A percentile compares a stretch with the other conserved stretches of the same genome.
Conservation (phyloP, 2,113 vertebrate species). For the Oreochromis spilurus region DNA sequence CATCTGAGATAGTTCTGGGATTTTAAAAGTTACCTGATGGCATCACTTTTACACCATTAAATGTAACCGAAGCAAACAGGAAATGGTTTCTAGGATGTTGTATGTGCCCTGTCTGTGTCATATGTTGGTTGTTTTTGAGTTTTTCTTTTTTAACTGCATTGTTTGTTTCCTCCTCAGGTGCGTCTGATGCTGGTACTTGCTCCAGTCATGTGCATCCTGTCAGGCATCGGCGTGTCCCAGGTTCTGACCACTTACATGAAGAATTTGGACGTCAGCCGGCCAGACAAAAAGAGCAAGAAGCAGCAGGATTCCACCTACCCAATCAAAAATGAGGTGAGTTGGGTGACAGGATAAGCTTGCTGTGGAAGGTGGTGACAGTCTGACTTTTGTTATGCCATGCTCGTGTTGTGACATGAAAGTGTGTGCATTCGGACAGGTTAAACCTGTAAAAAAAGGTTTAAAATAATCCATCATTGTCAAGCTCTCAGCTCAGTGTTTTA, state of each 20-base stretch:
- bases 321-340: constrained; percentile 90
- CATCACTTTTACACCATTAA: accelerated
- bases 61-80: not conserved
- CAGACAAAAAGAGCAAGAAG: constrained; percentile 94
- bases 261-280: constrained; percentile 94
- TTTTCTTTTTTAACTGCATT: not conserved
- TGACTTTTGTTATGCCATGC: not conserved
- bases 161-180: constrained; percentile 70
- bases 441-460: not conserved
- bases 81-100: not conserved
- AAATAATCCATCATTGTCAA: not conserved
- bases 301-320: constrained; percentile 96
- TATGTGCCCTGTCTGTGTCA: not conserved
- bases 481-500: not conserved
- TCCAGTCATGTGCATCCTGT: constrained; percentile 98
- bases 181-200: constrained; percentile 97
- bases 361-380: not conserved
- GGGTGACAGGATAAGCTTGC: not conserved
- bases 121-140: not conserved
- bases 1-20: not conserved
- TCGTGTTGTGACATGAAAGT: not conserved
- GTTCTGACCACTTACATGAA: constrained; percentile 98
- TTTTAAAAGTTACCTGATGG: not conserved
- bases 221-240: constrained; percentile 94
- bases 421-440: not conserved